A percentile compares a stretch with the other conserved stretches of the same genome.
Evolutionary conservation across 53 echinoderm and acorn worm species (phyloP).

Genomic region (Paracentrotus lividus): DNA sequence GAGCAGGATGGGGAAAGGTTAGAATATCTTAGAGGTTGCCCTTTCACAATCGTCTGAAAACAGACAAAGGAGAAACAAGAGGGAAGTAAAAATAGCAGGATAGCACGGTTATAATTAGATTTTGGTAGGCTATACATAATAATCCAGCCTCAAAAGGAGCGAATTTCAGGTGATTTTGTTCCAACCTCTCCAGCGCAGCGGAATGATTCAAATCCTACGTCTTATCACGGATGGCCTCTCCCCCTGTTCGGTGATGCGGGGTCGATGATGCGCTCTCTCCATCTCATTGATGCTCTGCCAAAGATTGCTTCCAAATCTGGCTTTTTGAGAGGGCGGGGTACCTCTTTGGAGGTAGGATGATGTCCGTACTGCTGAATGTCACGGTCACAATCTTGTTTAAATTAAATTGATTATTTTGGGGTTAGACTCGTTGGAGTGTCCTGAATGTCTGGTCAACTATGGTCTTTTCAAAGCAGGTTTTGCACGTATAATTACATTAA

Average conservation of each 20-base stretch:
- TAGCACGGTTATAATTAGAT: background rate
- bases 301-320: background rate
- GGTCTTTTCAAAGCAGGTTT: too few relatives aligned
- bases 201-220: conserved; percentile 27
- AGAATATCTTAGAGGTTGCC: background rate
- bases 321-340: background rate
- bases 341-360: background rate
- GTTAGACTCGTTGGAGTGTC: background rate
- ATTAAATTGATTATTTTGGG: background rate
- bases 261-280: conserved; percentile 17
- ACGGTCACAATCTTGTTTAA: background rate
- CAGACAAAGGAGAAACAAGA: background rate
- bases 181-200: conserved; percentile 16
- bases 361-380: background rate
- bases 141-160: conserved; percentile 16
- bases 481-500: too few relatives aligned
- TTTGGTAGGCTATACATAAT: background rate
- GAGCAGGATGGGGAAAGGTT: background rate
- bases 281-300: background rate
- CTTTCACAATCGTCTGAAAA: background rate
- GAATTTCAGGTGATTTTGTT: conserved; percentile 32
- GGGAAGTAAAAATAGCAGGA: background rate
- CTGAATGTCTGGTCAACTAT: background rate
- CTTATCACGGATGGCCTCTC: conserved; percentile 51
- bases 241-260: conserved; percentile 13